phyloP scores from a whole-genome alignment of 2,113 vertebrate genomes.

The Alethe diademata region DNA sequence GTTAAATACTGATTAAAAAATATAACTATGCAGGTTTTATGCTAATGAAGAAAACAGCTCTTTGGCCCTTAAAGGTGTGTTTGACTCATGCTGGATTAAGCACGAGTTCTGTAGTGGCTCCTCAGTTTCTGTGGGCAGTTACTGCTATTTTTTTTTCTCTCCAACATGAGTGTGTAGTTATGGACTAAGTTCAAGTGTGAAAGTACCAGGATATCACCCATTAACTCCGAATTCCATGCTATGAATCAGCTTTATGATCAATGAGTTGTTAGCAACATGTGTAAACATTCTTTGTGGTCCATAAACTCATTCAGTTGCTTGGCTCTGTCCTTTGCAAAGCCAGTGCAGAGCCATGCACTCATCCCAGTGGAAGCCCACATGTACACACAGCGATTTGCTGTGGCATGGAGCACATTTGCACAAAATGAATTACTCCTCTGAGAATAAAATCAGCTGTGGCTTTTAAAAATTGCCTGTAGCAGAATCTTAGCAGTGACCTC shows the following conservation, averaged over 20 bases:
- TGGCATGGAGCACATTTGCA: background rate
- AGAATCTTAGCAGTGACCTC: slow-evolving; percentile 22
- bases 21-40: background rate
- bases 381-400: background rate
- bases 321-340: background rate
- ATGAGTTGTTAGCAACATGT: background rate
- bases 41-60: background rate
- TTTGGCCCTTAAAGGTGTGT: background rate
- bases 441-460: background rate
- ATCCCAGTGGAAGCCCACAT: background rate
- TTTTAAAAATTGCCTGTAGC: background rate
- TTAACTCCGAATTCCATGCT: background rate
- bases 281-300: background rate
- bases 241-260: background rate
- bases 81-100: background rate
- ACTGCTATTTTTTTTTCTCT: background rate
- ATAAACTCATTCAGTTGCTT: background rate
- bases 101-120: background rate
- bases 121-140: background rate
- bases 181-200: background rate
- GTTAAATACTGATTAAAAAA: background rate
- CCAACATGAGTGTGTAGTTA: background rate
- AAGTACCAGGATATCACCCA: background rate
- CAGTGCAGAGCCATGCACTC: background rate
- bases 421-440: background rate